Conservation (phyloP, 2,888 invertebrate species). For the Brenthis ino region DNA sequence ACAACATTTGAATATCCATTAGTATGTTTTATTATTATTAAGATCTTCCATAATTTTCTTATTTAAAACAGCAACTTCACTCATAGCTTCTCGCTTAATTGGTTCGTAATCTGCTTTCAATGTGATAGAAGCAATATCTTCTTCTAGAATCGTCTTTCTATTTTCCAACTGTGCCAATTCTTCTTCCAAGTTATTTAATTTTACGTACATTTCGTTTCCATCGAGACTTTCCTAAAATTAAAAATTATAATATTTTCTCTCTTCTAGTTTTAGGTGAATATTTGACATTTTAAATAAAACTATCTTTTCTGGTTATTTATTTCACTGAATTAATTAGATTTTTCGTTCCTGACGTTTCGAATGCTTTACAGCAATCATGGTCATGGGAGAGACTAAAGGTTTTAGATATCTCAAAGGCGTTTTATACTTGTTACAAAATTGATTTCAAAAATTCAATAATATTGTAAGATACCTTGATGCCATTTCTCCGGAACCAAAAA, state of each 20-base stretch:
- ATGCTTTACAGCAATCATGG: too few relatives aligned
- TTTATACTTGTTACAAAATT: too few relatives aligned
- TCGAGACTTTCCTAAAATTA: slow-evolving; percentile 81
- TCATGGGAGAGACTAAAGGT: too few relatives aligned
- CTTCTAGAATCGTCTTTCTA: slow-evolving; percentile 85
- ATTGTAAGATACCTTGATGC: too few relatives aligned
- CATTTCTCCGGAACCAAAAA: too few relatives aligned
- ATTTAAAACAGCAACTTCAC: slow-evolving; percentile 81
- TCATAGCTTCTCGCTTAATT: slow-evolving; percentile 82
- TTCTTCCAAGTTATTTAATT: slow-evolving; percentile 86
- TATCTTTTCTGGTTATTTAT: too few relatives aligned
- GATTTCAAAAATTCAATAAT: too few relatives aligned
- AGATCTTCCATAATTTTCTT: slow-evolving; percentile 76
- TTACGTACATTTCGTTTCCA: slow-evolving; percentile 87
- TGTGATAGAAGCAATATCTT: slow-evolving; percentile 85
- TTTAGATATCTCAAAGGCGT: too few relatives aligned
- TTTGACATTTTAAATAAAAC: too few relatives aligned
- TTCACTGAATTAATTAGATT: too few relatives aligned
- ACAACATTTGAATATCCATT: too few relatives aligned
- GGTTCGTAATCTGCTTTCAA: slow-evolving; percentile 86
- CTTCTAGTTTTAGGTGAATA: neutral
- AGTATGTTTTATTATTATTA: slow-evolving; percentile 61
- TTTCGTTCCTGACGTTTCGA: too few relatives aligned
- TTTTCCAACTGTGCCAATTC: slow-evolving; percentile 86
- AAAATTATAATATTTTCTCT: slow-evolving; percentile 1